phyloP scores from a whole-genome alignment of 2,797 vertebrate genomes.

The Trichosurus vulpecula region DNA sequence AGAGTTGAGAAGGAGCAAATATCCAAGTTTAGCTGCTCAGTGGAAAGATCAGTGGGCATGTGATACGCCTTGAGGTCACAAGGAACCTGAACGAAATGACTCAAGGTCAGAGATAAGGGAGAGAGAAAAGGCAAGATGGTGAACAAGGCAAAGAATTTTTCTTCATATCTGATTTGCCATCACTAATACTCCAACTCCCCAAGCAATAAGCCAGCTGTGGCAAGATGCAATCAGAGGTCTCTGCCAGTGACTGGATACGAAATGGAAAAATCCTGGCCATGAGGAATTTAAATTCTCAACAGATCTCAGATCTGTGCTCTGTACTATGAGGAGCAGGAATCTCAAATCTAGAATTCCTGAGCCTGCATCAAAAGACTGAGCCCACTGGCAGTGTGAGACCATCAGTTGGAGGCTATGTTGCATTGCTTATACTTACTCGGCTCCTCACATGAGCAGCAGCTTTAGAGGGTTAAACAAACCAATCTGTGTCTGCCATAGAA shows the following conservation, averaged over 20 bases:
- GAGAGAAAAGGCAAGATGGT: background rate
- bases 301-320: background rate
- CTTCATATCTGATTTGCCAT: too few species aligned
- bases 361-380: background rate
- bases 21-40: background rate
- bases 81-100: background rate
- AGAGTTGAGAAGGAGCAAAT: background rate
- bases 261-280: background rate
- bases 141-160: too few species aligned
- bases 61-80: background rate
- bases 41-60: background rate
- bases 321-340: background rate
- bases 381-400: background rate
- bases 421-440: background rate
- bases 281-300: background rate
- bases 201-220: background rate
- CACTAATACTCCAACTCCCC: background rate
- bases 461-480: background rate
- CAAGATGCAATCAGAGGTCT: too few species aligned
- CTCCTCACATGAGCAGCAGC: background rate
- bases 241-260: background rate
- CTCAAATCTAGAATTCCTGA: background rate
- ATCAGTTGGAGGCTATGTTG: too few species aligned
- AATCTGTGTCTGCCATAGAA: background rate
- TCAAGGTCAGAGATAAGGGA: background rate